These are phyloP conservation scores for Centropyge bicolor DNA, from an alignment of 2,797 vertebrate species.

Conservation along the genomic window DNA sequence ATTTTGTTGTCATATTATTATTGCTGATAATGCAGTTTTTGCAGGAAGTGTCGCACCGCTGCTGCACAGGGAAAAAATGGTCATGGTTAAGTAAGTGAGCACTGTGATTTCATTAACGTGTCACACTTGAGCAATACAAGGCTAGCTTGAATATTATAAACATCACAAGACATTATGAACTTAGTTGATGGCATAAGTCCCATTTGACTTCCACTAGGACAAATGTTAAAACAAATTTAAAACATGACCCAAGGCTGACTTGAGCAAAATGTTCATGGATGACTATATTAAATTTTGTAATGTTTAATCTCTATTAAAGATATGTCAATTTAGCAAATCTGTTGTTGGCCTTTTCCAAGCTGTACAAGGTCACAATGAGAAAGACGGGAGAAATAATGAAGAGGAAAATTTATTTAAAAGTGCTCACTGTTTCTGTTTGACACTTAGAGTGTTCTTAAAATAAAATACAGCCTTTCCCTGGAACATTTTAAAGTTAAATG, in stretches of 20 bases:
- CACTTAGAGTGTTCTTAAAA: background rate
- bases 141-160: background rate
- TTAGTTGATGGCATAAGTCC: background rate
- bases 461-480: background rate
- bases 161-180: background rate
- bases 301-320: background rate
- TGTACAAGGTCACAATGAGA: background rate
- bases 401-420: background rate
- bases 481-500: background rate
- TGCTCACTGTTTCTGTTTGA: conserved; percentile 4
- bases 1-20: background rate
- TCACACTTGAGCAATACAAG: background rate
- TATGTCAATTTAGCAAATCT: background rate
- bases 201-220: background rate
- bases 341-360: background rate
- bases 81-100: background rate
- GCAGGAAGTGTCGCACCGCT: too few relatives aligned
- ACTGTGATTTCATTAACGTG: conserved; percentile 1
- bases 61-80: background rate
- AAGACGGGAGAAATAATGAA: background rate
- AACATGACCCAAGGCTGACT: background rate
- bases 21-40: background rate
- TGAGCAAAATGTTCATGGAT: conserved; percentile 1
- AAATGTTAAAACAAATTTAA: background rate
- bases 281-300: background rate